These are phyloP conservation scores for Megaustenia siamemsis DNA, from an alignment of 2,888 invertebrate species.

Conservation along the genomic window DNA sequence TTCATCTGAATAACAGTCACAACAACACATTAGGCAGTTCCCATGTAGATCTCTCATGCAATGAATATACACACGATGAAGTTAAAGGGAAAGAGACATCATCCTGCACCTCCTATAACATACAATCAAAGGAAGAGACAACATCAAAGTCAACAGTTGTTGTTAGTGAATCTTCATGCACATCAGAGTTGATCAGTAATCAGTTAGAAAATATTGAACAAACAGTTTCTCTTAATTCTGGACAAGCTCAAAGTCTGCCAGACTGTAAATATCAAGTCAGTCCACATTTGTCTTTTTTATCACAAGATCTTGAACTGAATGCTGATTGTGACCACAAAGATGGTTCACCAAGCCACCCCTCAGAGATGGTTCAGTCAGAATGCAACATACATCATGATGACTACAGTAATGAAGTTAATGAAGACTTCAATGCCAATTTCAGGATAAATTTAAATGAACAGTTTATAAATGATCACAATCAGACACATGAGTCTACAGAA, in stretches of 20 bases:
- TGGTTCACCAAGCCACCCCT: background rate
- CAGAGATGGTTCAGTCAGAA: too few species aligned
- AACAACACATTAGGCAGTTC: background rate
- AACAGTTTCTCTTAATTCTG: background rate
- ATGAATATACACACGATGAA: background rate
- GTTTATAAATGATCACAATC: background rate
- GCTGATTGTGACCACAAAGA: background rate
- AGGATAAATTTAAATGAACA: background rate
- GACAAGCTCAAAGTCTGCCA: too few species aligned
- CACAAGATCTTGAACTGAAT: background rate
- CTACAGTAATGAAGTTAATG: background rate
- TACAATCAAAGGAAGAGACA: background rate
- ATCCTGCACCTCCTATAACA: background rate
- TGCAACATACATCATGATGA: background rate
- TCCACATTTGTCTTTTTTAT: background rate
- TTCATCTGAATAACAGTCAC: background rate
- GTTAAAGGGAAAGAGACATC: too few species aligned
- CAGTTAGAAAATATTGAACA: background rate
- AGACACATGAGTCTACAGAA: background rate
- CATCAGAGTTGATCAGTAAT: background rate
- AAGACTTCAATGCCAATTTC: background rate
- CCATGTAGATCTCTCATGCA: background rate
- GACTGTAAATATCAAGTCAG: background rate
- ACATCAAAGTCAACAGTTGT: background rate
- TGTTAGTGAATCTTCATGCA: background rate